These are phyloP conservation scores for Chionoecetes opilio DNA, from an alignment of 1,140 invertebrate species.

Conservation along the genomic window DNA sequence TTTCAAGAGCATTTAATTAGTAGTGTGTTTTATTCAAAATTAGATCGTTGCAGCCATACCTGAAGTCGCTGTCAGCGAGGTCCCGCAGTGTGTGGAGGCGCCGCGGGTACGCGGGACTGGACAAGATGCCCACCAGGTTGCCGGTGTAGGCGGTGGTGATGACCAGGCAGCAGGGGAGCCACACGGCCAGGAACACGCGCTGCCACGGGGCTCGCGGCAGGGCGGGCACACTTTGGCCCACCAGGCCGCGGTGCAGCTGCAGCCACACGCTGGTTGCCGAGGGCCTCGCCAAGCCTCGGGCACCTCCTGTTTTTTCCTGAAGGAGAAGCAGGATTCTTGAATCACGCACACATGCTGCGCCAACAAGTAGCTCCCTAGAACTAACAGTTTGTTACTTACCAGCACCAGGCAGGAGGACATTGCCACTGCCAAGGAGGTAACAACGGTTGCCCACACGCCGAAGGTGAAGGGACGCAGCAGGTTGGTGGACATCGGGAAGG, in stretches of 20 bases:
- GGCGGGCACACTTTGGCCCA: not conserved
- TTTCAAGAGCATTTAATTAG: too few relatives aligned
- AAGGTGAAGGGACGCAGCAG: not conserved
- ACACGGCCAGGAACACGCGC: conserved; percentile 9
- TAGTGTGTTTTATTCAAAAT: too few relatives aligned
- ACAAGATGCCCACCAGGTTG: conserved; percentile 32
- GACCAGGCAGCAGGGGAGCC: not conserved
- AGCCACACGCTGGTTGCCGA: not conserved
- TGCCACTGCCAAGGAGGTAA: not conserved
- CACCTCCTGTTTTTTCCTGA: not conserved
- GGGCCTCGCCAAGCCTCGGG: not conserved
- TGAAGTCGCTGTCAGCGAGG: conserved; percentile 2
- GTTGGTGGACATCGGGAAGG: conserved; percentile 24
- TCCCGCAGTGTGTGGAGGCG: conserved; percentile 6
- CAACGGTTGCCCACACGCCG: not conserved
- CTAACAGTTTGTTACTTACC: not conserved
- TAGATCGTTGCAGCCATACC: not conserved
- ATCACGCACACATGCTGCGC: not conserved
- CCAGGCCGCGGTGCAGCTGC: not conserved
- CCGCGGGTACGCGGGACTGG: not conserved
- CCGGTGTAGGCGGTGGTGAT: conserved; percentile 32
- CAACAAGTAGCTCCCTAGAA: not conserved
- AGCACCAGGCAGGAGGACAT: not conserved
- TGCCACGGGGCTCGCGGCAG: not conserved
- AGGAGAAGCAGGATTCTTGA: not conserved